These are phyloP conservation scores for Diphyllodes magnificus DNA, from an alignment of 2,113 vertebrate species.

Conservation along the genomic window DNA sequence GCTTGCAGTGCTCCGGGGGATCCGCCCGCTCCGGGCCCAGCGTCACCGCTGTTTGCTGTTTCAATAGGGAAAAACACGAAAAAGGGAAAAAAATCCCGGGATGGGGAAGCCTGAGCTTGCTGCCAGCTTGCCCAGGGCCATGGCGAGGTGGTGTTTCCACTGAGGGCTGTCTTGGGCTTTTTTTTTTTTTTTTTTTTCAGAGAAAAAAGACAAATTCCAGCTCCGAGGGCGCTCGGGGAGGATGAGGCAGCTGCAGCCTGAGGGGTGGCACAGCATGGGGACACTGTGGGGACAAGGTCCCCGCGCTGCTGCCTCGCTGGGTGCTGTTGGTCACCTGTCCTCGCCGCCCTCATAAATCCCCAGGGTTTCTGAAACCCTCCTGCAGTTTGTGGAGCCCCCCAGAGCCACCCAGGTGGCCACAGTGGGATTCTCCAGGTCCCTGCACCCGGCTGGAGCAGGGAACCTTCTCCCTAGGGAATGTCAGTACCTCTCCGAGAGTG, in stretches of 20 bases:
- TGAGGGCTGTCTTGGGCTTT: neutral
- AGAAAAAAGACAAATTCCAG: neutral
- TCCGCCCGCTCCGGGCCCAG: neutral
- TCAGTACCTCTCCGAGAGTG: neutral
- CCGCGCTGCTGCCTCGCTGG: fast-evolving
- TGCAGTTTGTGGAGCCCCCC: neutral
- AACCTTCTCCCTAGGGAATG: neutral
- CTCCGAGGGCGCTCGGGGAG: neutral
- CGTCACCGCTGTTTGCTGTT: neutral
- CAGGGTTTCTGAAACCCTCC: neutral
- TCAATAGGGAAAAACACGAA: neutral
- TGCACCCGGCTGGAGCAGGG: neutral
- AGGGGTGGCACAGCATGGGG: neutral
- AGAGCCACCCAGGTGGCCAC: neutral
- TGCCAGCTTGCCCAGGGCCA: neutral
- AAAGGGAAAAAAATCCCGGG: neutral
- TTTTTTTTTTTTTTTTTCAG: neutral
- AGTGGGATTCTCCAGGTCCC: neutral
- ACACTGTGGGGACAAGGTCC: neutral
- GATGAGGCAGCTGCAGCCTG: neutral
- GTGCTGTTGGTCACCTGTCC: neutral
- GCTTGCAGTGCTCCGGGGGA: neutral
- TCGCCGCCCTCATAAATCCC: fast-evolving
- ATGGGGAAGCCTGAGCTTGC: neutral
- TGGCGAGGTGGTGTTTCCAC: neutral